Base-by-base conservation (phyloP, 2,888 invertebrate species). In the Pyrochroa serraticornis region DNA sequence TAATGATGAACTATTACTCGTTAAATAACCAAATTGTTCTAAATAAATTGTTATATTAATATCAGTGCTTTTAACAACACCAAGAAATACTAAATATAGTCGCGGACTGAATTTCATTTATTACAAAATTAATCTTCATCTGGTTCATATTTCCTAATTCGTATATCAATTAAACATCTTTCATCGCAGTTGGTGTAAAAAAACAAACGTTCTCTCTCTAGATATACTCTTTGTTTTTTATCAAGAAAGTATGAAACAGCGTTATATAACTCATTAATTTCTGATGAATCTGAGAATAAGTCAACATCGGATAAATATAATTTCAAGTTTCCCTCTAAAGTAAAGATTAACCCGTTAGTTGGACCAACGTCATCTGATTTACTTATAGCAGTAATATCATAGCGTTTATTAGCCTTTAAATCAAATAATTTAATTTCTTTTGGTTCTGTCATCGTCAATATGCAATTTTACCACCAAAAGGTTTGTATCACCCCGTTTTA, bases 371-470 rank as follows among this genome's bases (percentile, higher is more conserved):
- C n/a, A n/a, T n/a, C n/a, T n/a, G n/a, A n/a, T n/a, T n/a, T n/a
- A n/a, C n/a, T n/a, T n/a, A n/a, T n/a, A n/a, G 8, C 38, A 38
- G 10, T 38, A 38, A 38, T 38, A 8, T 38, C 7, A 38, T 38
- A 38, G 38, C 38, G 9, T 9, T 38, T 38, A 38, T 38, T 9
- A 38, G 10, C 38, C 38, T 38, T 38, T 38, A 38, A 8, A 38
- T 38, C 7, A 38, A 38, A 38, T 38, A 38, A 38, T 38, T 38
- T 38, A 38, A 38, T 9, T 38, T 38, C 10, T 9, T 38, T 38
- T 38, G 38, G 38, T 38, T 38, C 38, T 38, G 38, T 38, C 38
- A 68, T 67, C n/a, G n/a, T n/a, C n/a, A n/a, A n/a, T n/a, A n/a
- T n/a, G n/a, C n/a, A n/a, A n/a, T n/a, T n/a, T n/a, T n/a, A n/a